phyloP scores from a whole-genome alignment of 2,888 invertebrate species.

The Heliconius sara region DNA sequence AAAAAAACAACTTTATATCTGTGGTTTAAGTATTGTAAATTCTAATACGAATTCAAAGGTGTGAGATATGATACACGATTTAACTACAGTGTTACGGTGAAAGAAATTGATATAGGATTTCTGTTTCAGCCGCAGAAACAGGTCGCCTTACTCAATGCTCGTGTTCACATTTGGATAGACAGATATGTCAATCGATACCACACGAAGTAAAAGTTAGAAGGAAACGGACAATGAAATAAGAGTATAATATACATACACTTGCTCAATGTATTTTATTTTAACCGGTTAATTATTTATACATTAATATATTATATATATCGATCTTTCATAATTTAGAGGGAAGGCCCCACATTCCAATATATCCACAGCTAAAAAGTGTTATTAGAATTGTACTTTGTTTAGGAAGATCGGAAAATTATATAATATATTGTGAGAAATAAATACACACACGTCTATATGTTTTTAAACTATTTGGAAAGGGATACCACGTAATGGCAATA shows the following conservation, averaged over 20 bases:
- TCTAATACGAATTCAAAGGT: neutral
- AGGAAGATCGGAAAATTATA: neutral
- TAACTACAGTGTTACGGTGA: slow-evolving; percentile 5
- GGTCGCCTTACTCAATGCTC: slow-evolving; percentile 7
- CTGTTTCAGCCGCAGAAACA: slow-evolving; percentile 14
- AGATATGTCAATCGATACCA: slow-evolving; percentile 14
- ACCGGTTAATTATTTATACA: neutral
- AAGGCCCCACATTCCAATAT: too few relatives aligned
- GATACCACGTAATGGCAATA: too few relatives aligned
- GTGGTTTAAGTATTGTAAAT: neutral
- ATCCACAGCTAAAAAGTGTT: neutral
- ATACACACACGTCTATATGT: too few relatives aligned
- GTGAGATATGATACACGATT: neutral
- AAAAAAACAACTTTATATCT: too few relatives aligned
- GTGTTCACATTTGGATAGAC: slow-evolving; percentile 19
- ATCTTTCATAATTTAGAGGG: neutral
- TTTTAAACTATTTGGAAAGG: too few relatives aligned
- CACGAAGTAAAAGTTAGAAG: slow-evolving; percentile 6
- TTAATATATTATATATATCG: neutral
- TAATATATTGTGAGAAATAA: too few relatives aligned
- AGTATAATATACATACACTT: neutral
- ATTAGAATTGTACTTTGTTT: neutral
- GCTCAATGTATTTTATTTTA: neutral
- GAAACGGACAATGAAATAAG: neutral
- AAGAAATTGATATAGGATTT: slow-evolving; percentile 14